Percentiles rank a stretch among this genome's conserved stretches.
These are phyloP conservation scores for Pandemis cinnamomeana DNA, from an alignment of 2,888 invertebrate genomes.

Conservation along the genomic window DNA sequence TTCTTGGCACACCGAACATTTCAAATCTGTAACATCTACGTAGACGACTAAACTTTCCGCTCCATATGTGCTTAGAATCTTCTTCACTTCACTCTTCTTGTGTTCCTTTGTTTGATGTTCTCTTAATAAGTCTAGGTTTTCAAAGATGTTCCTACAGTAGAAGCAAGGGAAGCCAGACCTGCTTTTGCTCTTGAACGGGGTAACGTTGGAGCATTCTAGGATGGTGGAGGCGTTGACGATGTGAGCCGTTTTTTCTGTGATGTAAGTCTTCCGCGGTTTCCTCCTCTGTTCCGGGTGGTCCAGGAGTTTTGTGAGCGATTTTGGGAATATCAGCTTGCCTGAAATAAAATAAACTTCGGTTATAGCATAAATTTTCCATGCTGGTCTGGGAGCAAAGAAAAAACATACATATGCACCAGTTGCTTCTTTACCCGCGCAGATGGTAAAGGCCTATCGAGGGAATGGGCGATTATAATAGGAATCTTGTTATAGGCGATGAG, in stretches of 20 bases:
- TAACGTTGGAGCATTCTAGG: conserved; percentile 34
- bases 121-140: conserved; percentile 25
- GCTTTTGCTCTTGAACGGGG: conserved; percentile 41
- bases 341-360: conserved; percentile 2
- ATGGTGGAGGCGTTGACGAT: conserved; percentile 32
- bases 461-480: too few relatives aligned
- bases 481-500: too few relatives aligned
- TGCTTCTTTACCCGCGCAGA: too few relatives aligned
- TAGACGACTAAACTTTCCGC: conserved; percentile 68
- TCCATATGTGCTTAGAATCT: conserved; percentile 59
- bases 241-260: conserved; percentile 37
- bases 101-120: conserved; percentile 33
- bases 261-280: conserved; percentile 11
- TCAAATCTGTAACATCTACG: conserved; percentile 67
- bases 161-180: conserved; percentile 39
- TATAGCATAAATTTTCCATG: too few relatives aligned
- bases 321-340: conserved; percentile 39
- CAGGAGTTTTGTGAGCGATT: conserved; percentile 35
- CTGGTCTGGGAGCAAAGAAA: too few relatives aligned
- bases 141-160: conserved; percentile 40
- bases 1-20: conserved; percentile 62
- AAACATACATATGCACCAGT: too few relatives aligned
- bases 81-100: conserved; percentile 45
- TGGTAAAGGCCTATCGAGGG: too few relatives aligned
- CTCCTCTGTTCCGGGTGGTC: conserved; percentile 18